Evolutionary conservation across 2,797 vertebrate genomes (phyloP).

Genomic region (Lateolabrax maculatus): DNA sequence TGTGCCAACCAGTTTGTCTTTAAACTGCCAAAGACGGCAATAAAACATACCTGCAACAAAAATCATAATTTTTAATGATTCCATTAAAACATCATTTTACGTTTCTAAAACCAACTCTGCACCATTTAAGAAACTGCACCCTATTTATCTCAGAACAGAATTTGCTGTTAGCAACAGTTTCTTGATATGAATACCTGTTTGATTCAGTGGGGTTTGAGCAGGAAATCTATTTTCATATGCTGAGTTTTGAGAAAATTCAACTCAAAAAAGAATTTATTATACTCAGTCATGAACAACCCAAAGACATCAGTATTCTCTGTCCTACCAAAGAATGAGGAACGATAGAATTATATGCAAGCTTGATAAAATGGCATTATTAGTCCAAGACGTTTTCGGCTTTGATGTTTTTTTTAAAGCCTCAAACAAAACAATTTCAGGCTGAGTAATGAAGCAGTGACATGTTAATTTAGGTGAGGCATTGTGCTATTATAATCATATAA

Average conservation of each 20-base stretch:
- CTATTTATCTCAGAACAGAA: slow-evolving; percentile 26
- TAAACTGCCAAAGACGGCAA: neutral
- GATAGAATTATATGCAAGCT: slow-evolving; percentile 37
- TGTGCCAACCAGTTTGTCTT: neutral
- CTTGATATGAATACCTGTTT: slow-evolving; percentile 1
- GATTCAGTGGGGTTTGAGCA: slow-evolving; percentile 13
- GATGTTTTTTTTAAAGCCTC: slow-evolving; percentile 34
- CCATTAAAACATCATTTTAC: neutral
- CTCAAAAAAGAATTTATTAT: slow-evolving; percentile 15
- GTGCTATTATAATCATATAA: slow-evolving; percentile 53
- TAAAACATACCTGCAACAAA: neutral
- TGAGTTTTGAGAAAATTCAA: slow-evolving; percentile 3
- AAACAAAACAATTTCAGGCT: slow-evolving; percentile 42
- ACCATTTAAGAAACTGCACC: slow-evolving; percentile 9
- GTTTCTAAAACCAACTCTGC: neutral
- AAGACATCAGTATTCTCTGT: slow-evolving; percentile 7
- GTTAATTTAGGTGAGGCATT: slow-evolving; percentile 56
- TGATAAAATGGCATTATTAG: slow-evolving; percentile 36
- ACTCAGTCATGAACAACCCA: slow-evolving; percentile 15
- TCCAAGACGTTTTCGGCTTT: slow-evolving; percentile 18
- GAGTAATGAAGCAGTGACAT: slow-evolving; percentile 44
- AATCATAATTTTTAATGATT: slow-evolving; percentile 5
- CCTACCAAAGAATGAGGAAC: slow-evolving; percentile 18
- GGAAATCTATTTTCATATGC: slow-evolving; percentile 27
- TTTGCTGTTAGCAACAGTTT: slow-evolving; percentile 11